phyloP scores from a whole-genome alignment of 2,888 invertebrate genomes.

The Andrena hattorfiana region DNA sequence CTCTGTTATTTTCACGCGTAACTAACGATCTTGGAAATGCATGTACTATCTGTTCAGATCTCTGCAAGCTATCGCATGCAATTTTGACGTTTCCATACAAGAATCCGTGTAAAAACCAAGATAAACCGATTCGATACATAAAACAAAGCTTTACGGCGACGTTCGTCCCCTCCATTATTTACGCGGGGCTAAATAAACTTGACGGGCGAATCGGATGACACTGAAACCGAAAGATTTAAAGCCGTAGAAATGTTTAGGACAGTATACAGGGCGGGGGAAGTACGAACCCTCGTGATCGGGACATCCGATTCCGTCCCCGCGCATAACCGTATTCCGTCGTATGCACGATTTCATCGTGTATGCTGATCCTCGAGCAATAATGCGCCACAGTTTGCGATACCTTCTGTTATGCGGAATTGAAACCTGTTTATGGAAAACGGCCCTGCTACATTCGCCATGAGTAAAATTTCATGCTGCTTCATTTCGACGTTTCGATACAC shows the following conservation, averaged over 20 bases:
- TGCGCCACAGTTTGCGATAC: conserved; percentile 23
- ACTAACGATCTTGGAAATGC: conserved; percentile 1
- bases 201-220: conserved; percentile 10
- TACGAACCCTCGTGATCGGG: conserved; percentile 21
- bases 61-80: not conserved
- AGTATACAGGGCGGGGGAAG: conserved; percentile 3
- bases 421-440: conserved; percentile 73
- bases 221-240: conserved; percentile 35
- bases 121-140: conserved; percentile 11
- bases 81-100: not conserved
- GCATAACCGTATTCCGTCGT: conserved; percentile 21
- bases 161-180: conserved; percentile 25
- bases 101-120: conserved; percentile 6
- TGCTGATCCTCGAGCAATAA: conserved; percentile 20
- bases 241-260: conserved; percentile 13
- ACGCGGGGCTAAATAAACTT: conserved; percentile 1
- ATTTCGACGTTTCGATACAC: not conserved
- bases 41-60: conserved; percentile 15
- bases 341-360: conserved; percentile 49
- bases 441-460: conserved; percentile 57
- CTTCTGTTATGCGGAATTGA: conserved; percentile 68
- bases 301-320: not conserved
- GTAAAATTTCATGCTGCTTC: not conserved
- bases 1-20: not conserved
- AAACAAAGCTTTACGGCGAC: conserved; percentile 14